These are phyloP conservation scores for Fragum fragum DNA, from an alignment of 2,888 invertebrate genomes.

Conservation along the genomic window DNA sequence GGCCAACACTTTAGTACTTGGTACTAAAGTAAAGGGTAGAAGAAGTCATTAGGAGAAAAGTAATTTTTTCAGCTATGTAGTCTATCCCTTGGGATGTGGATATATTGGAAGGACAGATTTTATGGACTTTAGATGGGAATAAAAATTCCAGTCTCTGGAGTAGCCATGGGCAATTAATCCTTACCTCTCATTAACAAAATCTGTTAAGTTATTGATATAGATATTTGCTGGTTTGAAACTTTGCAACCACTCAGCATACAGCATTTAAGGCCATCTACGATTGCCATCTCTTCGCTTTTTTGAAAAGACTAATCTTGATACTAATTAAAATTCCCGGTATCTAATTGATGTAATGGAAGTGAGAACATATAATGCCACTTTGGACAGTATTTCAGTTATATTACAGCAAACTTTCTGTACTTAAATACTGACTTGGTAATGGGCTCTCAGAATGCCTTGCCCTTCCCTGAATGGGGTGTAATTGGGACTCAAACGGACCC, in stretches of 20 bases:
- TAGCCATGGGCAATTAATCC: slow-evolving; percentile 16
- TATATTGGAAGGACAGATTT: slow-evolving; percentile 33
- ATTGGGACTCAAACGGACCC: no score
- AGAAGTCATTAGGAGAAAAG: slow-evolving; percentile 27
- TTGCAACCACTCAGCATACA: background rate
- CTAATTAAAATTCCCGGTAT: no score
- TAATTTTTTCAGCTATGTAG: slow-evolving; percentile 19
- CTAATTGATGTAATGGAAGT: no score
- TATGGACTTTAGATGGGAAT: slow-evolving; percentile 28
- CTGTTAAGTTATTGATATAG: background rate
- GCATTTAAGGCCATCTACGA: background rate
- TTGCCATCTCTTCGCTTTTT: background rate
- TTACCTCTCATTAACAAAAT: slow-evolving; percentile 3
- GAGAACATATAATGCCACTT: no score
- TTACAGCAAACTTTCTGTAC: no score
- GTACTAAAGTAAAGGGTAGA: background rate
- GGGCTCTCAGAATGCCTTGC: no score
- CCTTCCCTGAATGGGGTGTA: no score
- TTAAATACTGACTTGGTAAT: no score
- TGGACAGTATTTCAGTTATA: no score
- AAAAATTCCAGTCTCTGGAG: slow-evolving; percentile 17
- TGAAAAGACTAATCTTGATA: no score
- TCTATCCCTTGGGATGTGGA: slow-evolving; percentile 4
- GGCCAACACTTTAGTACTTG: no score
- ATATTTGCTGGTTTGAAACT: background rate